A percentile compares a stretch with the other conserved stretches of the same genome.
Conservation (phyloP, 2,113 vertebrate species). For the Ictalurus furcatus region DNA sequence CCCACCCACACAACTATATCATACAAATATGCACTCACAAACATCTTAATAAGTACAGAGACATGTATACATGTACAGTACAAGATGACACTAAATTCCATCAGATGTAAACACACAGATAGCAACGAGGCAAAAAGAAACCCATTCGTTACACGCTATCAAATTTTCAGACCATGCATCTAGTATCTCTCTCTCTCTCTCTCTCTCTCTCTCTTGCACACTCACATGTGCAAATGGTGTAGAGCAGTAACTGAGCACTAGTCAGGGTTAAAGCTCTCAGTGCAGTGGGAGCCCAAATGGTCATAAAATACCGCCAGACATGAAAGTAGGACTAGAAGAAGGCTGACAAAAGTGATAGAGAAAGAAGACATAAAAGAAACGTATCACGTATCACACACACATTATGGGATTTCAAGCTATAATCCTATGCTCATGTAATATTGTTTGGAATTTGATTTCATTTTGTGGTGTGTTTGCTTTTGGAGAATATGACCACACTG, state of each 20-base stretch:
- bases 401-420: slow-evolving; percentile 45
- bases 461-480: slow-evolving; percentile 35
- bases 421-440: slow-evolving; percentile 47
- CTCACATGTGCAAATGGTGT: neutral
- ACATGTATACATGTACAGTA: neutral
- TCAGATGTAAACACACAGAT: slow-evolving; percentile 14
- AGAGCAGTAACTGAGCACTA: slow-evolving; percentile 6
- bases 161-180: slow-evolving; percentile 1
- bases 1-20: slow-evolving; percentile 35
- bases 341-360: neutral
- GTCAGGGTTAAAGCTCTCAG: slow-evolving; percentile 8
- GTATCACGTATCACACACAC: slow-evolving; percentile 32
- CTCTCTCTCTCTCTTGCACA: no score
- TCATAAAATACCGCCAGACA: neutral
- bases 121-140: neutral
- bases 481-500: slow-evolving; percentile 49
- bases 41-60: slow-evolving; percentile 2
- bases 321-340: neutral
- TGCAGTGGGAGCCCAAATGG: slow-evolving; percentile 1
- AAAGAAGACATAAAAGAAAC: slow-evolving; percentile 15
- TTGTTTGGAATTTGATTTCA: slow-evolving; percentile 46
- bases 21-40: slow-evolving; percentile 27
- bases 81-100: slow-evolving; percentile 2
- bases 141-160: slow-evolving; percentile 10
- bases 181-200: slow-evolving; percentile 1